These are phyloP conservation scores for Lontra canadensis DNA, from an alignment of 2,113 vertebrate genomes.

Conservation along the genomic window DNA sequence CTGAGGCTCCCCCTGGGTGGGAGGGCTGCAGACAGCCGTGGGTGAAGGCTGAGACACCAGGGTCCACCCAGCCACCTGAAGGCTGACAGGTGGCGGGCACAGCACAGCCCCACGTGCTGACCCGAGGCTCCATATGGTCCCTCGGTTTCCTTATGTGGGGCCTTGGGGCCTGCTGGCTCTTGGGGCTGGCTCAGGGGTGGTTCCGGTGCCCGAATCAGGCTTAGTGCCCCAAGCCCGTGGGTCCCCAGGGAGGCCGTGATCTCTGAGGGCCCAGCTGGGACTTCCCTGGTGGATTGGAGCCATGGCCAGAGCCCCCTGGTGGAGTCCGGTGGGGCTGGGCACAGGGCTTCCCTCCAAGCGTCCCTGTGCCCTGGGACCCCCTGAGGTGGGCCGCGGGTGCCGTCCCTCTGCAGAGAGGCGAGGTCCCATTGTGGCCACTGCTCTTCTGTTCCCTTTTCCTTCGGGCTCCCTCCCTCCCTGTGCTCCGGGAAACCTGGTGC, in stretches of 20 bases:
- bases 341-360: neutral
- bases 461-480: neutral
- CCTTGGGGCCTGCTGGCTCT: neutral
- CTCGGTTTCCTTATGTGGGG: neutral
- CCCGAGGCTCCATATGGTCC: too few relatives aligned
- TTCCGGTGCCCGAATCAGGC: rapidly evolving
- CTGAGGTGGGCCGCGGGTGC: neutral
- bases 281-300: rapidly evolving
- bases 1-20: neutral
- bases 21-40: neutral
- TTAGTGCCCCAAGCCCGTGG: neutral
- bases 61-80: neutral
- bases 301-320: too few relatives aligned
- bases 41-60: neutral
- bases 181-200: neutral
- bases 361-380: neutral
- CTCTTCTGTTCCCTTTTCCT: neutral
- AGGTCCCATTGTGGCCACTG: neutral
- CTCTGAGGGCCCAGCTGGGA: neutral
- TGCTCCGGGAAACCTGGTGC: neutral
- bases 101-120: rapidly evolving
- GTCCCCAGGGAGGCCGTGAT: neutral
- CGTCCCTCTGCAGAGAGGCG: neutral
- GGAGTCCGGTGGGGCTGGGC: neutral
- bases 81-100: neutral